Evolutionary conservation across 2,888 invertebrate genomes (phyloP), one percentile per base, ranked within the genome.

Genomic region (Rhamphomyia laevipes): DNA sequence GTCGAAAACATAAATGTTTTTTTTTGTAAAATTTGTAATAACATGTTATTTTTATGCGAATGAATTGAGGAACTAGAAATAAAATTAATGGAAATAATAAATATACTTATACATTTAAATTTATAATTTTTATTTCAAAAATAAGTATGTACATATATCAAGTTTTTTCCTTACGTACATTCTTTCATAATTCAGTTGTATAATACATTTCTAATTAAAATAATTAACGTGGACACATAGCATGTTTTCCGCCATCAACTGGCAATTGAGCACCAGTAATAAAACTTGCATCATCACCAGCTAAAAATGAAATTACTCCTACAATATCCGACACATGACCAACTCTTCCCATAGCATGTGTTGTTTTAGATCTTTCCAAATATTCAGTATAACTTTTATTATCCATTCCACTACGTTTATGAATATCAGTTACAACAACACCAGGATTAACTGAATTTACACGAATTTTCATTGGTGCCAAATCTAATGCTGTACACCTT

Each of bases 361-460:
- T 93, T 17, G 76, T 74, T 59, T 86, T 84, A 51, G 81, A 77
- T 50, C 81, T 81, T 61, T 89, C 85, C 53, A 93, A 72, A 68
- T 92, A 91, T 59, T 74, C 74, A 41, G 76, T 74, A 66, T 94
- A 89, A 37, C 81, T 78, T 54, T 84, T 79, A 16, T 86, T 82
- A 56, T 74, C 76, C 80, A 94, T 82, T 17, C 83, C 84, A 55
- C 78, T 73, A 55, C 81, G 77, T 65, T 79, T 83, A 59, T 94
- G 93, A 35, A 94, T 67, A 57, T 91, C 84, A 3, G 94, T 95
- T 4, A 82, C 68, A 17, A 88, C 82, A 0, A 95, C 92, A 21
- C 94, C 95, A 42, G 95, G 95, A 70, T 91, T 91, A 0, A 94
- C 91, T 46, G 86, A 78, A 66, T 94, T 95, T 0, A 92, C 91